A percentile compares a stretch with the other conserved stretches of the same genome.
Evolutionary conservation across 2,113 vertebrate species (phyloP).

Genomic region (Alligator mississippiensis): DNA sequence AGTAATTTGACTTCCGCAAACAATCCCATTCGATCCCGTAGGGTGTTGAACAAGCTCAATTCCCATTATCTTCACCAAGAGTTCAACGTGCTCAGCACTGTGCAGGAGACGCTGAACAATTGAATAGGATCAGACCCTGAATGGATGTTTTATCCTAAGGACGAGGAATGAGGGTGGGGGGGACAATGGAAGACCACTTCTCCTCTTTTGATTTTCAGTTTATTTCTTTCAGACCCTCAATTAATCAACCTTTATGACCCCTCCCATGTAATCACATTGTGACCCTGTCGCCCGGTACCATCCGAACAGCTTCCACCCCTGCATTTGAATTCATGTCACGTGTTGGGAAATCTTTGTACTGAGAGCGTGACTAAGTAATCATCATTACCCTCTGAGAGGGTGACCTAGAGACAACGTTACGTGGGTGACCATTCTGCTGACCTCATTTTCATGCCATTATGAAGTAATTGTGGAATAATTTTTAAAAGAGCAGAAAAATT

Average conservation of each 20-base stretch:
- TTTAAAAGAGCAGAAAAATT: background rate
- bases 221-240: background rate
- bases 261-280: background rate
- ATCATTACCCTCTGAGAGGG: constrained; percentile 17
- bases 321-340: background rate
- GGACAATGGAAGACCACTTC: background rate
- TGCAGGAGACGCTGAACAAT: background rate
- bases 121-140: background rate
- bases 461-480: background rate
- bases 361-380: background rate
- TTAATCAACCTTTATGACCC: background rate
- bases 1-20: background rate
- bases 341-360: background rate
- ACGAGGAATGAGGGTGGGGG: fast-evolving
- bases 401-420: background rate
- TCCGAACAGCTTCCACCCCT: constrained; percentile 5
- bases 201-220: background rate
- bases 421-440: background rate
- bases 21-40: background rate
- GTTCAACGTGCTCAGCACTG: background rate
- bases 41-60: background rate
- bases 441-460: background rate
- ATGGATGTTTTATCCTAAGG: fast-evolving
- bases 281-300: constrained; percentile 1
- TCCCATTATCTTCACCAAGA: background rate